These are phyloP conservation scores for Eumeta japonica DNA, from an alignment of 1,140 invertebrate species.

Conservation along the genomic window DNA sequence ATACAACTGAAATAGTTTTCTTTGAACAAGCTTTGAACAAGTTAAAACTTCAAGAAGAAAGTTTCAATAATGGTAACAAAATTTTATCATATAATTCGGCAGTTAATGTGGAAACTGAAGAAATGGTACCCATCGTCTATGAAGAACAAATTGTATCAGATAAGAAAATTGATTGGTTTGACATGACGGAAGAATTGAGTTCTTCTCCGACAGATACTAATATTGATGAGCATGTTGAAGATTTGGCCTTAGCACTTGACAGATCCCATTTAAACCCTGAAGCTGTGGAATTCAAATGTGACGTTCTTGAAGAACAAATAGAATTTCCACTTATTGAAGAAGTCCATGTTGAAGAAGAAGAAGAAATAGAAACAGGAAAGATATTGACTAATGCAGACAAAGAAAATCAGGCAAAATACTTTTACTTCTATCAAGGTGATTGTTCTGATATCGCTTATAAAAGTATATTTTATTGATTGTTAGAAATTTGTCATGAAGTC, in stretches of 20 bases:
- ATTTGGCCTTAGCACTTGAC: constrained; percentile 17
- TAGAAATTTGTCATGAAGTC: too few relatives aligned
- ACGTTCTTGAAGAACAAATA: constrained; percentile 15
- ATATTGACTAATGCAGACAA: constrained; percentile 32
- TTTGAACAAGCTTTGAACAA: constrained; percentile 71
- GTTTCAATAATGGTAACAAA: constrained; percentile 18
- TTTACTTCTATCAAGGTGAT: constrained; percentile 87
- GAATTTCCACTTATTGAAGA: constrained; percentile 29
- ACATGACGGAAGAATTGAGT: constrained; percentile 28
- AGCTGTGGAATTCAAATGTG: constrained; percentile 26
- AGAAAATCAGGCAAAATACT: constrained; percentile 60
- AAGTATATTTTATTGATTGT: too few relatives aligned
- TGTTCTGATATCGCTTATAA: too few relatives aligned
- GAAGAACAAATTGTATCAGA: constrained; percentile 35
- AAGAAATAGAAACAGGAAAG: constrained; percentile 15
- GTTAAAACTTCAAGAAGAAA: constrained; percentile 32
- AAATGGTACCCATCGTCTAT: constrained; percentile 25
- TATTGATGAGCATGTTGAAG: constrained; percentile 27
- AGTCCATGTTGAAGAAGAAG: constrained; percentile 10
- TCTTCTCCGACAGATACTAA: not conserved
- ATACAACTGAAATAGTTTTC: constrained; percentile 80
- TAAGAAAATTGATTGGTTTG: constrained; percentile 46
- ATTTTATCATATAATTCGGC: not conserved
- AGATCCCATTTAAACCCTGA: constrained; percentile 34
- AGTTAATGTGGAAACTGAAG: constrained; percentile 11